Percentiles rank a stretch among this genome's conserved stretches.
Conservation (phyloP, 2,888 invertebrate genomes). For the Ametastegia equiseti region DNA sequence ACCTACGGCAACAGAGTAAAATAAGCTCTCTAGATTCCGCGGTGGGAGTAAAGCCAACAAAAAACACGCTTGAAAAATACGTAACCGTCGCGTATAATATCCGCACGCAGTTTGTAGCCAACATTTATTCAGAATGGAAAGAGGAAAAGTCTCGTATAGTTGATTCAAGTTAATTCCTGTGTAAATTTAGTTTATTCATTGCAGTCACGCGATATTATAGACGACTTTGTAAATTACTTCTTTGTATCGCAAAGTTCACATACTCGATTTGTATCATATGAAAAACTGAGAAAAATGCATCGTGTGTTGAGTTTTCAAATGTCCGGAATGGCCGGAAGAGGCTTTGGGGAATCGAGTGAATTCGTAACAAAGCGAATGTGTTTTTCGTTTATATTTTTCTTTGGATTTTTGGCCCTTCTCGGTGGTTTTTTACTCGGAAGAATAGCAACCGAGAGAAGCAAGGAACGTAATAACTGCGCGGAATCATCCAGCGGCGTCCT, state of each 20-base stretch:
- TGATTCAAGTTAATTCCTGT: not conserved
- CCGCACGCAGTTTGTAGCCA: slow-evolving; percentile 36
- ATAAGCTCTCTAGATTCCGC: slow-evolving; percentile 3
- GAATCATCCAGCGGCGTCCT: slow-evolving; percentile 67
- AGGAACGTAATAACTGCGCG: slow-evolving; percentile 65
- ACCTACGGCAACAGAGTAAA: not conserved
- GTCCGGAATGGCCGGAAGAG: slow-evolving; percentile 63
- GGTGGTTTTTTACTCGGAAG: slow-evolving; percentile 77
- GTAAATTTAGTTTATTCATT: not conserved
- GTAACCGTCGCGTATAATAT: not conserved
- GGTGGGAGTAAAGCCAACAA: slow-evolving; percentile 23
- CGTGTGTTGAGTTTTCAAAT: slow-evolving; percentile 76
- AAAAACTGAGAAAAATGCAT: slow-evolving; percentile 69
- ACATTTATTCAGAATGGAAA: slow-evolving; percentile 21
- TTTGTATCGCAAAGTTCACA: not conserved
- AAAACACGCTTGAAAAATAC: slow-evolving; percentile 19
- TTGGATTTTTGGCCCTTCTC: slow-evolving; percentile 76
- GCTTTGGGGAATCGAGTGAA: slow-evolving; percentile 72
- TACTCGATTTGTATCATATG: not conserved
- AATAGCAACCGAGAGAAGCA: slow-evolving; percentile 73
- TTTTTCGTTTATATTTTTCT: slow-evolving; percentile 75
- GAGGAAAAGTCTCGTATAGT: not conserved
- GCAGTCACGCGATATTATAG: not conserved
- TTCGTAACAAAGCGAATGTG: slow-evolving; percentile 76
- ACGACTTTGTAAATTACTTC: not conserved